A percentile compares a stretch with the other conserved stretches of the same genome.
Evolutionary conservation across 2,888 invertebrate genomes (phyloP).

Genomic region (Osmoderma eremita): DNA sequence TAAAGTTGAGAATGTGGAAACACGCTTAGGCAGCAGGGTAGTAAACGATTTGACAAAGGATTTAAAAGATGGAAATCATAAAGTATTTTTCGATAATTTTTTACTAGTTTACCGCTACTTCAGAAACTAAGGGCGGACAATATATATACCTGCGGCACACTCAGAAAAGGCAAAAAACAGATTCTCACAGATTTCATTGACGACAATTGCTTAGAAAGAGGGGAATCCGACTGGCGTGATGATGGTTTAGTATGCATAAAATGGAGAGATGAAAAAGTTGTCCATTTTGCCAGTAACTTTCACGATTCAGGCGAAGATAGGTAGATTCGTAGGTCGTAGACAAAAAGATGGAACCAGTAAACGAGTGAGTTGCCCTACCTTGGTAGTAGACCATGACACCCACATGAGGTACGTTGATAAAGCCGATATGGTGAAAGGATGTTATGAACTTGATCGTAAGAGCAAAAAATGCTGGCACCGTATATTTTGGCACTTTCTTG

Average conservation of each 20-base stretch:
- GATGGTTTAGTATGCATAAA: slow-evolving; percentile 33
- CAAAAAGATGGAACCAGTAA: slow-evolving; percentile 41
- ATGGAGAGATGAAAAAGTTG: slow-evolving; percentile 32
- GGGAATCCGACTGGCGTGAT: slow-evolving; percentile 44
- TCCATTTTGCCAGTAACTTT: slow-evolving; percentile 25
- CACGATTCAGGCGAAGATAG: slow-evolving; percentile 24
- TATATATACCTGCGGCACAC: too few relatives aligned
- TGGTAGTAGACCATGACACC: slow-evolving; percentile 46
- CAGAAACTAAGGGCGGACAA: too few relatives aligned
- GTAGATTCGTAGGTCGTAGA: slow-evolving; percentile 16
- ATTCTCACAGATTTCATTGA: too few relatives aligned
- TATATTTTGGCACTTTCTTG: slow-evolving; percentile 42
- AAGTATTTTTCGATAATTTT: too few relatives aligned
- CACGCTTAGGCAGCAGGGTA: too few relatives aligned
- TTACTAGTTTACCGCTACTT: too few relatives aligned
- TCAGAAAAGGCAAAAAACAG: too few relatives aligned
- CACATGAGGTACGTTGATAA: slow-evolving; percentile 46
- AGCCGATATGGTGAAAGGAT: slow-evolving; percentile 44
- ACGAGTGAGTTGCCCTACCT: slow-evolving; percentile 42
- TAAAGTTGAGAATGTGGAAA: too few relatives aligned
- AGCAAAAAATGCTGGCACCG: slow-evolving; percentile 46
- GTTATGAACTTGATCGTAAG: slow-evolving; percentile 44
- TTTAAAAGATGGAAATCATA: too few relatives aligned
- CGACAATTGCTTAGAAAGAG: slow-evolving; percentile 44
- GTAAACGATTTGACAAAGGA: too few relatives aligned